Conservation (phyloP, 2,113 vertebrate genomes). For the Panurus biarmicus region DNA sequence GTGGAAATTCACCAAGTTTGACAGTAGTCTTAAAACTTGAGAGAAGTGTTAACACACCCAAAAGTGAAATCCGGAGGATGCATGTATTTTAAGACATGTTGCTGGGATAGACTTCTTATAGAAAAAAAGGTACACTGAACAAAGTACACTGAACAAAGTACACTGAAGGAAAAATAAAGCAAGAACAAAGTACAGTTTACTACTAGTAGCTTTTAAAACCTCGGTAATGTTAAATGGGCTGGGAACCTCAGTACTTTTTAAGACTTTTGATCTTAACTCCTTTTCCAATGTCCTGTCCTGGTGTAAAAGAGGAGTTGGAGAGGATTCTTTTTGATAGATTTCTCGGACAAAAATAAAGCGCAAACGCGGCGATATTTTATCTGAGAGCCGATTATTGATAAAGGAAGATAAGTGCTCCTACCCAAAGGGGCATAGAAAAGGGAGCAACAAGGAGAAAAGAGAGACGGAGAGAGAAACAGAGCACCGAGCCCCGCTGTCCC, state of each 20-base stretch:
- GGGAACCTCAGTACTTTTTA: not conserved
- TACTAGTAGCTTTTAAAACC: not conserved
- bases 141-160: not conserved
- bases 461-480: too few species aligned
- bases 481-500: not conserved
- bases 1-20: not conserved
- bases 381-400: not conserved
- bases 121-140: not conserved
- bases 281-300: not conserved
- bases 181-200: not conserved
- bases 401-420: not conserved
- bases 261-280: not conserved
- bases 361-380: fast-evolving
- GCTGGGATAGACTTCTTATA: not conserved
- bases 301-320: fast-evolving
- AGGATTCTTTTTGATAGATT: not conserved
- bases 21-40: not conserved
- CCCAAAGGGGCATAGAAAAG: fast-evolving
- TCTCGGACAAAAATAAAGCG: fast-evolving
- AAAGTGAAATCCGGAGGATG: not conserved
- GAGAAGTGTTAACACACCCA: not conserved
- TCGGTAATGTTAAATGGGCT: not conserved
- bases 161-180: not conserved
- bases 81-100: not conserved
- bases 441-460: not conserved